These are phyloP conservation scores for Tetheella fluctuosa DNA, from an alignment of 2,888 invertebrate species.

Conservation along the genomic window DNA sequence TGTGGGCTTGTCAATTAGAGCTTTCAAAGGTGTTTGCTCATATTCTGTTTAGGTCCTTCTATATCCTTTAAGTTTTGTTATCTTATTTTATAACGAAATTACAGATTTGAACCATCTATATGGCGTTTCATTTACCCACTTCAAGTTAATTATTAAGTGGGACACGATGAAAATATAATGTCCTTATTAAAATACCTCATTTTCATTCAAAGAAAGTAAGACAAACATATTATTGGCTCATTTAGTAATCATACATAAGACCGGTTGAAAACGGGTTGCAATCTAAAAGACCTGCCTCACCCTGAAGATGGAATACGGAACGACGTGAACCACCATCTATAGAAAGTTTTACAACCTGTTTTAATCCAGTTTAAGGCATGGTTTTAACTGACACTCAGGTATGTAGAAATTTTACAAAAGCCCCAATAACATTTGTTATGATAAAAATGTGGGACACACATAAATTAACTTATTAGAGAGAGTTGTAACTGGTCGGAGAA, in stretches of 20 bases:
- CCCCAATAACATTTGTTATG: conserved; percentile 50
- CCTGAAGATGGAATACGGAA: conserved; percentile 58
- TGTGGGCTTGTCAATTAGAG: too few species aligned
- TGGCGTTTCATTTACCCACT: neutral
- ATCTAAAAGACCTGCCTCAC: conserved; percentile 32
- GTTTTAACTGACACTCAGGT: conserved; percentile 29
- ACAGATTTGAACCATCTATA: too few species aligned
- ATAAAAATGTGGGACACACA: conserved; percentile 62
- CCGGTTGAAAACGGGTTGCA: conserved; percentile 13
- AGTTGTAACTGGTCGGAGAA: conserved; percentile 27
- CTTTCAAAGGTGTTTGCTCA: too few species aligned
- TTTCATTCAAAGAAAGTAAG: conserved; percentile 9
- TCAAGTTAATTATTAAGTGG: neutral
- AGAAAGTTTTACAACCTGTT: conserved; percentile 72
- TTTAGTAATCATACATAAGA: conserved; percentile 1
- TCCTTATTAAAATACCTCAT: neutral
- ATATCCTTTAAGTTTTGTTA: neutral
- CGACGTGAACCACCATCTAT: conserved; percentile 58
- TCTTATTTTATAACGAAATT: neutral
- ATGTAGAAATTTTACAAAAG: conserved; percentile 46
- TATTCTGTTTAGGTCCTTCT: too few species aligned
- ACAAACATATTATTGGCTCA: conserved; percentile 1
- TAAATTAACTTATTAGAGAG: conserved; percentile 61
- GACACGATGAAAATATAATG: neutral
- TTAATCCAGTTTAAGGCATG: conserved; percentile 39